Percentiles rank a stretch among this genome's conserved stretches.
Evolutionary conservation across 2,888 invertebrate species (phyloP).

Genomic region (Herminia tarsipennalis): DNA sequence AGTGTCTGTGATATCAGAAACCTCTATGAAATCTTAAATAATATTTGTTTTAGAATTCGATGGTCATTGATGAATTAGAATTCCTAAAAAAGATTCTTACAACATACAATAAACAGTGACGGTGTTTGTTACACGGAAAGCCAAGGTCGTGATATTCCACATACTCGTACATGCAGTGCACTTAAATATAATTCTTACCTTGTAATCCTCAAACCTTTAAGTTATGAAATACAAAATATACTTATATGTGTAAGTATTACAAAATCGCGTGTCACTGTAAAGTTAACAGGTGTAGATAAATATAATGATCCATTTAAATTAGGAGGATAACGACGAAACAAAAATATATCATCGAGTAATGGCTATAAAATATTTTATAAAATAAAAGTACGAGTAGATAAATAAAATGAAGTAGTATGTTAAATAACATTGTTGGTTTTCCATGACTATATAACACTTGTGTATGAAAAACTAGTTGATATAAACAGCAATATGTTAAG

Average conservation of each 20-base stretch:
- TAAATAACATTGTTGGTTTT: too few relatives aligned
- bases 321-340: slow-evolving; percentile 5
- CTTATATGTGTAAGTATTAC: slow-evolving; percentile 15
- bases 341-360: background rate
- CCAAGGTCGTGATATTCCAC: slow-evolving; percentile 28
- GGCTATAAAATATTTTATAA: too few relatives aligned
- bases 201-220: slow-evolving; percentile 28
- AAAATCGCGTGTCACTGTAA: slow-evolving; percentile 28
- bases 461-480: too few relatives aligned
- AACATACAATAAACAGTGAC: slow-evolving; percentile 21
- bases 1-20: too few relatives aligned
- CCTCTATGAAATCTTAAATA: too few relatives aligned
- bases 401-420: too few relatives aligned
- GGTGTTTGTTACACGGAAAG: slow-evolving; percentile 37
- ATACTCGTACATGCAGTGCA: slow-evolving; percentile 61
- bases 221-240: slow-evolving; percentile 28
- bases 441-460: too few relatives aligned
- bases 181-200: slow-evolving; percentile 42
- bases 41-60: too few relatives aligned
- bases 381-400: too few relatives aligned
- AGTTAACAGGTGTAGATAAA: slow-evolving; percentile 21
- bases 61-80: background rate
- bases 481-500: too few relatives aligned
- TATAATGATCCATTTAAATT: slow-evolving; percentile 11
- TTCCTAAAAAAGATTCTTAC: background rate